Evolutionary conservation across 2,888 invertebrate genomes (phyloP).

Genomic region (Drosophila demipolita): DNA sequence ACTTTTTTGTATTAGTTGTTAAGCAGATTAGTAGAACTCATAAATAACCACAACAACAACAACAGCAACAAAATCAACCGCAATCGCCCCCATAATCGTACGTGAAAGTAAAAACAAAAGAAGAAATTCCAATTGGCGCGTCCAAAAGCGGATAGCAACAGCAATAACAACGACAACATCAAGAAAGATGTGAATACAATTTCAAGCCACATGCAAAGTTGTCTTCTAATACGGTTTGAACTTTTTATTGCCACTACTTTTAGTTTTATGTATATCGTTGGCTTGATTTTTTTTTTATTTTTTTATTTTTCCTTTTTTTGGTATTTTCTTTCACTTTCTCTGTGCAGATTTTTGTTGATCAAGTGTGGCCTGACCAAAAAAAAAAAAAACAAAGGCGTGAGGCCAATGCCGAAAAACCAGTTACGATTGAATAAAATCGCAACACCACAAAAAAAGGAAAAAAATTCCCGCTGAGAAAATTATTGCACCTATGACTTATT

Average conservation of each 20-base stretch:
- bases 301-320: slow-evolving; percentile 34
- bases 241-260: slow-evolving; percentile 70
- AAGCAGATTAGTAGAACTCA: slow-evolving; percentile 72
- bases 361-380: slow-evolving; percentile 64
- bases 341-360: slow-evolving; percentile 75
- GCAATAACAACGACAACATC: slow-evolving; percentile 28
- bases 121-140: slow-evolving; percentile 66
- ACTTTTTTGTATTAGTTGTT: slow-evolving; percentile 46
- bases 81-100: slow-evolving; percentile 59
- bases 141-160: slow-evolving; percentile 39
- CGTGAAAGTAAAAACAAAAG: slow-evolving; percentile 76
- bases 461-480: slow-evolving; percentile 55
- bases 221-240: slow-evolving; percentile 78
- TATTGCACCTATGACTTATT: slow-evolving; percentile 46
- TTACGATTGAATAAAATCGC: slow-evolving; percentile 73
- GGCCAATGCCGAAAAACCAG: slow-evolving; percentile 65
- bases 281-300: slow-evolving; percentile 27
- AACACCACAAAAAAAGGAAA: slow-evolving; percentile 44
- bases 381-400: slow-evolving; percentile 47
- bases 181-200: slow-evolving; percentile 57
- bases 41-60: slow-evolving; percentile 56
- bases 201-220: slow-evolving; percentile 68
- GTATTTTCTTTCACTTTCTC: slow-evolving; percentile 81
- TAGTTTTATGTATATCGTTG: slow-evolving; percentile 48
- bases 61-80: slow-evolving; percentile 26